Evolutionary conservation across 2,888 invertebrate species (phyloP), one percentile per base, ranked within the genome.

Genomic region (Brenthis daphne): DNA sequence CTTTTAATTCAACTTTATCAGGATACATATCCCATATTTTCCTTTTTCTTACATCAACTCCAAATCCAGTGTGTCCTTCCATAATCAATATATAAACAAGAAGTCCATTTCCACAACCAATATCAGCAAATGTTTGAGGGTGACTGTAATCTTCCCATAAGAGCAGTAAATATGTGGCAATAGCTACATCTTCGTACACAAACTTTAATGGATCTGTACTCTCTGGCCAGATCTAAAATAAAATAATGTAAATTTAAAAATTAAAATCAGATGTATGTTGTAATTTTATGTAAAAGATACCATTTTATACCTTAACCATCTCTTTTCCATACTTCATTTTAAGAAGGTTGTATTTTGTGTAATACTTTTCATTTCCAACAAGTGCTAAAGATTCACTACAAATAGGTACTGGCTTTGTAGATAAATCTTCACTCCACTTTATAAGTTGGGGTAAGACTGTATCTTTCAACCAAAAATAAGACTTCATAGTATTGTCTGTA

Each of bases 61-160:
- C 98, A 72, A 95, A 88, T 14, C 98, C 98, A 11, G 86, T 82
- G 87, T 95, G 95, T n/a, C 98, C 98, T 91, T 99, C 98, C 77
- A 94, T 94, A 57, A 94, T 94, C 14, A 99, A 92, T 75, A 99
- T 95, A 84, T 97, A 95, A 2, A 98, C 98, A 11, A 99, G 89
- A 37, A 99, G 93, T 14, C 99, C 99, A 93, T 99, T 99, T 0
- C 99, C 99, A 94, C 99, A 99, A 0, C 99, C 99, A 65, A 99
- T 93, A 88, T 99, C 99, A 0, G 98, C 95, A 94, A 99, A 99
- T 3, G 93, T 94, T 79, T 94, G 95, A 74, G 80, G 76, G 70
- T 83, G 78, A 6, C 80, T 77, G 67, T 93, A 85, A 75, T 90
- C 84, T 75, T 95, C 94, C 98, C 98, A 99, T 0, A 98, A 80